Conservation (phyloP, 1,140 invertebrate genomes). For the Pygmarrhopalites habei region DNA sequence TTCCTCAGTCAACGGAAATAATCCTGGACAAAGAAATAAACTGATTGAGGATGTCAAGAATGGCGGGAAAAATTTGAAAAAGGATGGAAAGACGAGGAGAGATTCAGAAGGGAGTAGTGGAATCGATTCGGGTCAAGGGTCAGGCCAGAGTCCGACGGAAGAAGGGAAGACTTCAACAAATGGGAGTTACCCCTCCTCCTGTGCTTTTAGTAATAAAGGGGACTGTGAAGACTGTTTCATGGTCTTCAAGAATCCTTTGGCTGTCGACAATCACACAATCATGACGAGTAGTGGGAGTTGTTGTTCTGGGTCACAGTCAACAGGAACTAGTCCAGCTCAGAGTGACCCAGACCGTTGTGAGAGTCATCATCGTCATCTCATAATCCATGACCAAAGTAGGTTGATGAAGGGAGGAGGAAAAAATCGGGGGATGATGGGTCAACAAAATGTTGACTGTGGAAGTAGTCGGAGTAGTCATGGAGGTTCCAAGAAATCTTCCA, state of each 20-base stretch:
- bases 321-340: neutral
- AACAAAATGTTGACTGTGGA: too few relatives aligned
- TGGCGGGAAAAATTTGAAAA: neutral
- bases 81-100: constrained; percentile 8
- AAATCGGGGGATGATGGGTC: too few relatives aligned
- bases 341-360: neutral
- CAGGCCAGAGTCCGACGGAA: constrained; percentile 17
- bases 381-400: neutral
- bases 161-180: constrained; percentile 15
- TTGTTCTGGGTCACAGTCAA: neutral
- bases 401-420: too few relatives aligned
- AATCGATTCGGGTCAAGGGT: constrained; percentile 36
- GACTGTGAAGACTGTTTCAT: neutral
- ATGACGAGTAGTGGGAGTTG: too few relatives aligned
- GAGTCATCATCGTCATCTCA: neutral
- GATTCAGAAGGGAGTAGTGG: constrained; percentile 23
- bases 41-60: neutral
- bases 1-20: neutral
- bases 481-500: too few relatives aligned
- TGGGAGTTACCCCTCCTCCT: neutral
- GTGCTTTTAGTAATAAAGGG: constrained; percentile 8
- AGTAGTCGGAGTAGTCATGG: too few relatives aligned
- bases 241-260: constrained; percentile 4
- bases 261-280: neutral
- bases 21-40: neutral